phyloP scores from a whole-genome alignment of 1,140 invertebrate species.

The Antheraea mylitta region DNA sequence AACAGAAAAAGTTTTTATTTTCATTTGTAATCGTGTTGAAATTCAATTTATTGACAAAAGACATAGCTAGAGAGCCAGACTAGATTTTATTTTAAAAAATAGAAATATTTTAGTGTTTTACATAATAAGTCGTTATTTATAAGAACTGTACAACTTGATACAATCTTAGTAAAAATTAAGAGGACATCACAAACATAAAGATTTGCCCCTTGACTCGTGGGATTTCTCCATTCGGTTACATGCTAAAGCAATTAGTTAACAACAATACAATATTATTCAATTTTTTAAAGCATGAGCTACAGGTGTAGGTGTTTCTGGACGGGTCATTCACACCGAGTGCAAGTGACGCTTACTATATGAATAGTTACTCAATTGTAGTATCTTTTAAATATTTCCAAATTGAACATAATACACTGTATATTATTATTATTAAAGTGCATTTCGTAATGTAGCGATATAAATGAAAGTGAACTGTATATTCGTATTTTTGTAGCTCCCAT shows the following conservation, averaged over 20 bases:
- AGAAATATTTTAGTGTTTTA: background rate
- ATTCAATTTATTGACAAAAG: constrained; percentile 1
- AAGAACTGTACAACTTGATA: background rate
- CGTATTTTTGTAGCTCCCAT: too few species aligned
- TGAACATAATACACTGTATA: too few species aligned
- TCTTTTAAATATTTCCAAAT: too few species aligned
- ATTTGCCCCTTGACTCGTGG: background rate
- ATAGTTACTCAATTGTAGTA: too few species aligned
- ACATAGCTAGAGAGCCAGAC: background rate
- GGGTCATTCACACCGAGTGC: too few species aligned
- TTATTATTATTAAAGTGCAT: too few species aligned
- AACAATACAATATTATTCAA: background rate
- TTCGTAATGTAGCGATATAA: too few species aligned
- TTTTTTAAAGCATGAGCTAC: too few species aligned
- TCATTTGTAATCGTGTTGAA: background rate
- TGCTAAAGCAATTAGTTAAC: background rate
- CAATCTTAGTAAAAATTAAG: background rate
- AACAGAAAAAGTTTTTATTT: background rate
- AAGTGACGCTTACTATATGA: too few species aligned
- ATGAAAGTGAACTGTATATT: too few species aligned
- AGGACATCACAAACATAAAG: background rate
- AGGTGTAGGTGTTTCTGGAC: too few species aligned
- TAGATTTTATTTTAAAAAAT: background rate
- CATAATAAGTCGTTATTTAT: background rate
- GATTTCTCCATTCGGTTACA: background rate